Conservation (phyloP, 1,140 invertebrate genomes). For the Chironomus striatipennis region DNA sequence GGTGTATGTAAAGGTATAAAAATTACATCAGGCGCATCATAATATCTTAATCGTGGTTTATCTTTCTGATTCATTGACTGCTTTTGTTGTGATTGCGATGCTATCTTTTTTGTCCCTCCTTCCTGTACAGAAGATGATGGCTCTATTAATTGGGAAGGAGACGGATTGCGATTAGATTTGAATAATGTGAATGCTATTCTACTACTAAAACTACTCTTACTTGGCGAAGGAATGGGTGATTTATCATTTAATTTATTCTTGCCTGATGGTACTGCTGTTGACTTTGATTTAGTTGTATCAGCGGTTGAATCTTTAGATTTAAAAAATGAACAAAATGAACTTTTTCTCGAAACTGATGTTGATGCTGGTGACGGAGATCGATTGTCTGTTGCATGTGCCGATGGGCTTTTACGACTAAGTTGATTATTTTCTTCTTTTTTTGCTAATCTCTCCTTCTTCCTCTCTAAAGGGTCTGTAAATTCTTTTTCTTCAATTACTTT, state of each 20-base stretch:
- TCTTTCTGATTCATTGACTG: slow-evolving; percentile 25
- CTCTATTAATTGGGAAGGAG: slow-evolving; percentile 27
- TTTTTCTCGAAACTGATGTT: slow-evolving; percentile 57
- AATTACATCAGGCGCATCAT: slow-evolving; percentile 49
- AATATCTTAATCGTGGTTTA: slow-evolving; percentile 41
- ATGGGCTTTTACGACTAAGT: slow-evolving; percentile 27
- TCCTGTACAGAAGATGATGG: slow-evolving; percentile 26
- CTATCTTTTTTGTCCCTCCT: slow-evolving; percentile 26
- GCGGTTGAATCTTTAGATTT: slow-evolving; percentile 45
- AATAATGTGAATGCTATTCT: slow-evolving; percentile 27
- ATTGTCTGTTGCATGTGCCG: slow-evolving; percentile 34
- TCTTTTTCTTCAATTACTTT: slow-evolving; percentile 35
- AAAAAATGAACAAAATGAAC: slow-evolving; percentile 69
- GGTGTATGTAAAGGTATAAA: slow-evolving; percentile 57
- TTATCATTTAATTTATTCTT: slow-evolving; percentile 37
- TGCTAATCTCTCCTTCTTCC: slow-evolving; percentile 32
- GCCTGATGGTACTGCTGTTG: slow-evolving; percentile 29
- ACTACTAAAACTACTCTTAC: slow-evolving; percentile 22
- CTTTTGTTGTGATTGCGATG: slow-evolving; percentile 27
- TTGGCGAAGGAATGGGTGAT: slow-evolving; percentile 32
- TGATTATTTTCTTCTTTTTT: slow-evolving; percentile 45
- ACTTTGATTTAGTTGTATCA: background rate
- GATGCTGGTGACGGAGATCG: slow-evolving; percentile 43
- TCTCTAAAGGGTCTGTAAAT: slow-evolving; percentile 31
- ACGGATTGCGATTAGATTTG: slow-evolving; percentile 26